Evolutionary conservation across 2,113 vertebrate species (phyloP).

Genomic region (Psophia crepitans): DNA sequence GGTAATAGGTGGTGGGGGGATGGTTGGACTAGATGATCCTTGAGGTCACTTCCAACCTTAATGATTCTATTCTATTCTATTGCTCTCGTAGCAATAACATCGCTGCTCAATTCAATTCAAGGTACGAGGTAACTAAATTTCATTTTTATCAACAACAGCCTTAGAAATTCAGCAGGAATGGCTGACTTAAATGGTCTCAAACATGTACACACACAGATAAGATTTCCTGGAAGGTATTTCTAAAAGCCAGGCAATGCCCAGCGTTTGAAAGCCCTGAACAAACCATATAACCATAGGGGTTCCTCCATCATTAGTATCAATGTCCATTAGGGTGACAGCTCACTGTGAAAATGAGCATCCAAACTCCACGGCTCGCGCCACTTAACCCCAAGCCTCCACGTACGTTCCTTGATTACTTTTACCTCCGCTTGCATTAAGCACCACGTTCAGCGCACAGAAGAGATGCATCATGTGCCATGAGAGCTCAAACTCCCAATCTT

Average conservation of each 20-base stretch:
- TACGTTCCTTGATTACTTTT: slow-evolving; percentile 33
- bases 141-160: background rate
- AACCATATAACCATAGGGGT: slow-evolving; percentile 33
- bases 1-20: too few relatives aligned
- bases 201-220: background rate
- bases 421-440: background rate
- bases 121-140: background rate
- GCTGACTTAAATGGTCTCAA: background rate
- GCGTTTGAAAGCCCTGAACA: background rate
- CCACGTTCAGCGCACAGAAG: background rate
- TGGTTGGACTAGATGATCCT: too few relatives aligned
- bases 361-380: background rate
- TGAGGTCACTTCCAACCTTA: too few relatives aligned
- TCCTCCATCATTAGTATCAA: slow-evolving; percentile 40
- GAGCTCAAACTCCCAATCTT: background rate
- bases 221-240: background rate
- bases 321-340: slow-evolving; percentile 59
- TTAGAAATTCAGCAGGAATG: background rate
- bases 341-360: slow-evolving; percentile 56
- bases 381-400: slow-evolving; percentile 17
- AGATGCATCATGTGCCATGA: background rate
- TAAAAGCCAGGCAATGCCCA: background rate
- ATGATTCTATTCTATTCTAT: too few relatives aligned
- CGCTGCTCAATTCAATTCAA: background rate
- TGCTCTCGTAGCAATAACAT: background rate